Conservation (phyloP, 2,797 vertebrate genomes). For the Fringilla coelebs region DNA sequence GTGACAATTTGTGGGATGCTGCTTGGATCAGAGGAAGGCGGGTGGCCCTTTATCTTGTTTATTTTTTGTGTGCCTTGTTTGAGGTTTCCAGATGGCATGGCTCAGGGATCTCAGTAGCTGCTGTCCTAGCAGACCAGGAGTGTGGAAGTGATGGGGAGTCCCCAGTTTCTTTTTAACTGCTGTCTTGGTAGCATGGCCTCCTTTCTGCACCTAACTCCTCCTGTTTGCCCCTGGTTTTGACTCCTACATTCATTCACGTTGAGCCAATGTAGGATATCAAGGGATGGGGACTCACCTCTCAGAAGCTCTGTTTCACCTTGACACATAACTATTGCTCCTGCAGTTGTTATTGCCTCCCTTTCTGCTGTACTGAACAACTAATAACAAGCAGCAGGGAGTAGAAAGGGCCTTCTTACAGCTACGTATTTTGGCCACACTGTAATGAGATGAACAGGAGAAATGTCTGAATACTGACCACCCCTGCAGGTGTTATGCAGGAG, state of each 20-base stretch:
- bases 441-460: not conserved
- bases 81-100: not conserved
- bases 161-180: not conserved
- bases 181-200: not conserved
- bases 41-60: not conserved
- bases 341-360: not conserved
- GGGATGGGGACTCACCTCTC: not conserved
- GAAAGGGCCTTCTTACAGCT: not conserved
- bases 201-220: not conserved
- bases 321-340: not conserved
- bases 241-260: not conserved
- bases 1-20: not conserved
- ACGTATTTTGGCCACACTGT: not conserved
- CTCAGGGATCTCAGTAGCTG: not conserved
- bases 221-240: not conserved
- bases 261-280: not conserved
- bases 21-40: not conserved
- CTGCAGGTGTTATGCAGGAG: not conserved
- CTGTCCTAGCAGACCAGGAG: not conserved
- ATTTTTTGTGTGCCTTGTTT: not conserved
- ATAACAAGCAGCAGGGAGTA: not conserved
- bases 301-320: not conserved
- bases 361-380: not conserved
- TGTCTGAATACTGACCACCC: not conserved
- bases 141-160: not conserved